Base-by-base conservation (phyloP, 2,797 vertebrate species). In the Eleutherodactylus coqui region DNA sequence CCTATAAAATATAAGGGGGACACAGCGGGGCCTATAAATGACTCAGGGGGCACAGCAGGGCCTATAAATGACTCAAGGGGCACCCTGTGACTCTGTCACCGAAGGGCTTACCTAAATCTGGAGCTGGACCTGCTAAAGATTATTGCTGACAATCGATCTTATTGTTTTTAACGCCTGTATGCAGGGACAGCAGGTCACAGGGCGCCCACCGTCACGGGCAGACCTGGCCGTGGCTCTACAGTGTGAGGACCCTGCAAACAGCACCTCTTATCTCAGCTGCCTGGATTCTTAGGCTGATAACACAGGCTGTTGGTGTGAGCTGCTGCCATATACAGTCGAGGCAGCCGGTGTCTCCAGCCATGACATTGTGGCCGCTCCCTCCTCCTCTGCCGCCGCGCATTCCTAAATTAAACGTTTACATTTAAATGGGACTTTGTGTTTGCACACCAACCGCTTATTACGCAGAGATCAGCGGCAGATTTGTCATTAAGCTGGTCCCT, bases 381-480 rank as follows among this genome's bases (percentile, higher is more conserved):
- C 45, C 29, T 13, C 51, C 38, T 13, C 16, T 34, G 41, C 17
- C 3, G 19, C 29, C 34, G 49, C 67, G 11, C 34, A 19, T 5
- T n/a, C 34, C 34, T 8, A 32, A 78, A 69, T 77, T 10, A 67
- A 41, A 53, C 45, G 14, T 27, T 53, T 78, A 21, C 34, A 69
- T 72, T 58, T 85, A 85, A 73, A 85, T 75, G 38, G 32, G 58
- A 21, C 29, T 36, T 34, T 36, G 51, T 73, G 84, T 36, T 58
- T 32, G 84, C 69, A 69, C 75, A 47, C 41, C 51, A 62, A 36
- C 58, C 17, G 75, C 67, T 70, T 53, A 85, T 75, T 85, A 85
- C 84, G 36, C n/a, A 3, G 49, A 72, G 64, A 34, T 53, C 67
- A 47, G 47, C 32, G 34, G n/a, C 51, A 34, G 67, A 47, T 49